These are phyloP conservation scores for Hyles lineata DNA, from an alignment of 2,888 invertebrate genomes.

Conservation along the genomic window DNA sequence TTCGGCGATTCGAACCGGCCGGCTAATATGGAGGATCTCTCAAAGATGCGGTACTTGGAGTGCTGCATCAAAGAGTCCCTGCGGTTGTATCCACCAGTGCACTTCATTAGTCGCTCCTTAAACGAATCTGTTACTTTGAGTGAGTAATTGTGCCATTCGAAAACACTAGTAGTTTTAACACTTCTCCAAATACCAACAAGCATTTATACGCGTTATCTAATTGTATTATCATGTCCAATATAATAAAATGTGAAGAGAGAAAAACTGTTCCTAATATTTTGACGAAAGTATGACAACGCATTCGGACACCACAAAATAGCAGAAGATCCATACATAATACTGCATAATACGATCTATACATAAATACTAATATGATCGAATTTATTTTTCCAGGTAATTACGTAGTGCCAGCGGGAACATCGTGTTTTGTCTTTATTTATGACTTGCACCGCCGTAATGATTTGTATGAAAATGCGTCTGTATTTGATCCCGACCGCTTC, in stretches of 20 bases:
- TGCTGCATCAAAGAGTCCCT: slow-evolving; percentile 89
- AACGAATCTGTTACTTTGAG: slow-evolving; percentile 84
- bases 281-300: no score
- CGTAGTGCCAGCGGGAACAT: slow-evolving; percentile 75
- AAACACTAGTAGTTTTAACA: not conserved
- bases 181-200: no score
- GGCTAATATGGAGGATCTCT: slow-evolving; percentile 85
- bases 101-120: slow-evolving; percentile 85
- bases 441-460: slow-evolving; percentile 86
- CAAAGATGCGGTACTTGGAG: slow-evolving; percentile 88
- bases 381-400: slow-evolving; percentile 54
- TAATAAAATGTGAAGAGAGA: no score
- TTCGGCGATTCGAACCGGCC: slow-evolving; percentile 86
- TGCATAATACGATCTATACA: no score
- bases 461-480: slow-evolving; percentile 86
- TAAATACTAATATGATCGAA: no score
- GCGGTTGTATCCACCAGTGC: slow-evolving; percentile 88
- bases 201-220: no score
- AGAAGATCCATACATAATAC: no score
- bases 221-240: no score
- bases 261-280: no score
- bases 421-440: slow-evolving; percentile 81
- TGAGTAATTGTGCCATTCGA: slow-evolving; percentile 52
- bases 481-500: slow-evolving; percentile 90
- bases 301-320: no score